Conservation (phyloP, 30 jellyfish, hydroid and myxozoan genomes). For the Mastigias papua region DNA sequence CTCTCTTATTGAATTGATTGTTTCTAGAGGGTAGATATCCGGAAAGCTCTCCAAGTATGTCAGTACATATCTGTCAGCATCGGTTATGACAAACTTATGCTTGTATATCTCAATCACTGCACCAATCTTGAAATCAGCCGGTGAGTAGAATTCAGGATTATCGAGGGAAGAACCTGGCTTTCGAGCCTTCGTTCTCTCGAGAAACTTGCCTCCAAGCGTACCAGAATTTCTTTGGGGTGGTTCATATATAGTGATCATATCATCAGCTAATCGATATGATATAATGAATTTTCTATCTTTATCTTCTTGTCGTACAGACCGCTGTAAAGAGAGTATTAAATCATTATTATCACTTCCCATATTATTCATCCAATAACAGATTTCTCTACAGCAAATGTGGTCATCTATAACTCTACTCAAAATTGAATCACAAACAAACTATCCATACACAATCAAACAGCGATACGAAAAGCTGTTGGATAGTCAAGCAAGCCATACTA, state of each 20-base stretch:
- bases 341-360: background rate
- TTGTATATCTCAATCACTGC: conserved; percentile 85
- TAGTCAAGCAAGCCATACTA: no score
- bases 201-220: conserved; percentile 92
- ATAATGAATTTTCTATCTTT: conserved; percentile 85
- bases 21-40: conserved; percentile 77
- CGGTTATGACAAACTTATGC: conserved; percentile 85
- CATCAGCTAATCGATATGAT: conserved; percentile 96
- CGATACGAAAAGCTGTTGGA: no score
- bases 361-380: background rate
- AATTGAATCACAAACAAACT: no score
- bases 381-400: background rate
- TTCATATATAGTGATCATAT: conserved; percentile 93
- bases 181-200: conserved; percentile 96
- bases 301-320: conserved; percentile 91
- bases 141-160: conserved; percentile 94
- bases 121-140: conserved; percentile 95
- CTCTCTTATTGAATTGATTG: conserved; percentile 85
- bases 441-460: no score
- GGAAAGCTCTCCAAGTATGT: conserved; percentile 92
- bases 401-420: no score
- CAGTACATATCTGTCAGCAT: conserved; percentile 94
- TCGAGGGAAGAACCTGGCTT: conserved; percentile 94
- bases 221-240: conserved; percentile 98
- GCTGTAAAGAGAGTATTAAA: conserved; percentile 44